Percentiles rank a stretch among this genome's conserved stretches.
These are phyloP conservation scores for Anastrepha ludens DNA, from an alignment of 1,140 invertebrate genomes.

Conservation along the genomic window DNA sequence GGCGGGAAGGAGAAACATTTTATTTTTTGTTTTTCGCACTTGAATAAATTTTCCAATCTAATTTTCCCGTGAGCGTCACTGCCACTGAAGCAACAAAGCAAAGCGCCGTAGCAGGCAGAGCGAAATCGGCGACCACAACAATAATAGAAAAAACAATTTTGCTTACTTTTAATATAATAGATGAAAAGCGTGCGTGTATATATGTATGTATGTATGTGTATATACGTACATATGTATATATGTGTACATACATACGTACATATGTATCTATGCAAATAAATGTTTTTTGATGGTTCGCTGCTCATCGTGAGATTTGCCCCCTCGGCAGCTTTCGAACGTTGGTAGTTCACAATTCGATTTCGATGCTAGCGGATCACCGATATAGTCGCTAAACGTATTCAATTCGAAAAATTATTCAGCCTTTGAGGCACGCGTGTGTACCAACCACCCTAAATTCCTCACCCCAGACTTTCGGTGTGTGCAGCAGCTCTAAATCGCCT, in stretches of 20 bases:
- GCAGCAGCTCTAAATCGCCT: background rate
- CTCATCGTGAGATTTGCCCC: conserved; percentile 39
- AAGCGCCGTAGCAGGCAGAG: background rate
- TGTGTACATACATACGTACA: background rate
- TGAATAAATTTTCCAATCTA: conserved; percentile 42
- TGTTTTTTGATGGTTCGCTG: conserved; percentile 26
- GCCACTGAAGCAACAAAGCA: conserved; percentile 2
- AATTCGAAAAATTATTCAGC: conserved; percentile 2
- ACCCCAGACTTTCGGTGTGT: too few relatives aligned
- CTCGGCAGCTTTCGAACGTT: background rate
- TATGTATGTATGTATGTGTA: background rate
- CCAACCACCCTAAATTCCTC: background rate
- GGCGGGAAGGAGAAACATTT: background rate
- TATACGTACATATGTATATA: too few relatives aligned
- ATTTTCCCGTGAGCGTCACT: conserved; percentile 25
- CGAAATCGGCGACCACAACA: conserved; percentile 12
- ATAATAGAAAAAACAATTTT: conserved; percentile 10
- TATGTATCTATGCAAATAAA: background rate
- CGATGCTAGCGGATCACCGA: conserved; percentile 34
- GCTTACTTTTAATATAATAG: background rate
- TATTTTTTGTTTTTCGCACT: conserved; percentile 34
- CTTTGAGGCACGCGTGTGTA: background rate
- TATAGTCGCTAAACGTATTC: conserved; percentile 25
- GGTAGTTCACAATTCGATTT: conserved; percentile 35
- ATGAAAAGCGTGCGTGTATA: background rate